Evolutionary conservation across 2,113 vertebrate species (phyloP).

Genomic region (Hemibagrus wyckioides): DNA sequence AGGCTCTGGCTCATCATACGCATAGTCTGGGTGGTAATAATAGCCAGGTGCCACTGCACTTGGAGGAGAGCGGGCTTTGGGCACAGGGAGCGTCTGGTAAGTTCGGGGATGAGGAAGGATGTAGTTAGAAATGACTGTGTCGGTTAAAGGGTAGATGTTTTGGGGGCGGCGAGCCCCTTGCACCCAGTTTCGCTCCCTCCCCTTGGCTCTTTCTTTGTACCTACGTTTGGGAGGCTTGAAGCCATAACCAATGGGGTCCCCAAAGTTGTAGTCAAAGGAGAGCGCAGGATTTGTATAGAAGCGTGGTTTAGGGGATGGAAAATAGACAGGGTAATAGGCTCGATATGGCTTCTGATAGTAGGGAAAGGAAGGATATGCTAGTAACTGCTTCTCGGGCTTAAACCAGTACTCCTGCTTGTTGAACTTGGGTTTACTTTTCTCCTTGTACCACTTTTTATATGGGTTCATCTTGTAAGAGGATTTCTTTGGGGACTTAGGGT

Average conservation of each 20-base stretch:
- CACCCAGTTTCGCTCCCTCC: conserved; percentile 70
- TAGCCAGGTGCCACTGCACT: conserved; percentile 70
- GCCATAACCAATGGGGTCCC: conserved; percentile 71
- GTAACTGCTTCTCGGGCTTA: conserved; percentile 78
- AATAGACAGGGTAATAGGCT: conserved; percentile 80
- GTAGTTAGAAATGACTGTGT: conserved; percentile 78
- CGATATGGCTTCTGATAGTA: conserved; percentile 81
- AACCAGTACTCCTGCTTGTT: conserved; percentile 76
- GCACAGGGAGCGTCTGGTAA: conserved; percentile 76
- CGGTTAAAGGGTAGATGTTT: conserved; percentile 63
- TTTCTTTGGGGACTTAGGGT: conserved; percentile 70
- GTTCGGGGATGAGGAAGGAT: conserved; percentile 85
- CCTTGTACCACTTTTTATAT: conserved; percentile 77
- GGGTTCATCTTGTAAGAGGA: conserved; percentile 52
- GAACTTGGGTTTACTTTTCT: conserved; percentile 68
- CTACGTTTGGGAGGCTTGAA: conserved; percentile 69
- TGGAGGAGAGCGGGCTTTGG: conserved; percentile 71
- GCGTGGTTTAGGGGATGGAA: conserved; percentile 74
- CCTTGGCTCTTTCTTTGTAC: conserved; percentile 70
- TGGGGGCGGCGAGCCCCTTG: conserved; percentile 63
- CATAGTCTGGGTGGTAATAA: conserved; percentile 76
- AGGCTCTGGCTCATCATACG: conserved; percentile 73
- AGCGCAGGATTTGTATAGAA: conserved; percentile 73
- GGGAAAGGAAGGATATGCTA: conserved; percentile 80
- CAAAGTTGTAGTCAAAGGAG: conserved; percentile 79